Percentiles rank a stretch among this genome's conserved stretches.
Evolutionary conservation across 1,140 invertebrate species (phyloP).

Genomic region (Drosophila prosaltans): DNA sequence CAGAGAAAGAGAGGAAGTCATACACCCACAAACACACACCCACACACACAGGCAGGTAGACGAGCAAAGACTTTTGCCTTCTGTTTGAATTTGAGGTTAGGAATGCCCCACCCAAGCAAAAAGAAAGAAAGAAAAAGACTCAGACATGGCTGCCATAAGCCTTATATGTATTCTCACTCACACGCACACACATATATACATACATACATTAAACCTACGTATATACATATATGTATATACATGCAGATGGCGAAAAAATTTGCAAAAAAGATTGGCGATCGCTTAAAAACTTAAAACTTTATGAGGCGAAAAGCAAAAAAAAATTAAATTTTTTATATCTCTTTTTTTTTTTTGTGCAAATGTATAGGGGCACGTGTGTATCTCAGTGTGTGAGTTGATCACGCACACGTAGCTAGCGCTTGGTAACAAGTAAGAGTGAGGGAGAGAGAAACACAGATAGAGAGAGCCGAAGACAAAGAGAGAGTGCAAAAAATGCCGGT

Average conservation of each 20-base stretch:
- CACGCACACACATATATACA: slow-evolving; percentile 34
- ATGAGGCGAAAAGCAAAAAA: slow-evolving; percentile 68
- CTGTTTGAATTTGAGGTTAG: slow-evolving; percentile 74
- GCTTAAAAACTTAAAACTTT: slow-evolving; percentile 69
- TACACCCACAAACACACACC: slow-evolving; percentile 38
- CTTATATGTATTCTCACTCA: slow-evolving; percentile 4
- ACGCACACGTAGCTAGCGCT: slow-evolving; percentile 66
- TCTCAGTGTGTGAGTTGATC: slow-evolving; percentile 65
- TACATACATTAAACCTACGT: slow-evolving; percentile 23
- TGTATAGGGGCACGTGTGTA: slow-evolving; percentile 80
- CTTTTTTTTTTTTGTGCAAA: slow-evolving; percentile 51
- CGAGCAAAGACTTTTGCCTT: slow-evolving; percentile 46
- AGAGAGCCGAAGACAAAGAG: slow-evolving; percentile 30
- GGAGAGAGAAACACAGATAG: slow-evolving; percentile 15
- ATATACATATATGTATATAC: slow-evolving; percentile 29
- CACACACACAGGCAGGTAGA: slow-evolving; percentile 35
- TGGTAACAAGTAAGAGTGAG: slow-evolving; percentile 60
- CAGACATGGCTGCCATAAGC: slow-evolving; percentile 36
- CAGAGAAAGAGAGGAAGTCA: slow-evolving; percentile 19
- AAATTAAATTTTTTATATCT: slow-evolving; percentile 26
- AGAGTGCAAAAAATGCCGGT: slow-evolving; percentile 72
- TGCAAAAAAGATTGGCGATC: slow-evolving; percentile 68
- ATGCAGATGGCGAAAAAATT: slow-evolving; percentile 40
- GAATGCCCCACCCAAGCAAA: slow-evolving; percentile 80
- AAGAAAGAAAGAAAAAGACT: slow-evolving; percentile 28